Evolutionary conservation across 2,113 vertebrate genomes (phyloP).

Genomic region (mouse (Mus musculus)): DNA sequence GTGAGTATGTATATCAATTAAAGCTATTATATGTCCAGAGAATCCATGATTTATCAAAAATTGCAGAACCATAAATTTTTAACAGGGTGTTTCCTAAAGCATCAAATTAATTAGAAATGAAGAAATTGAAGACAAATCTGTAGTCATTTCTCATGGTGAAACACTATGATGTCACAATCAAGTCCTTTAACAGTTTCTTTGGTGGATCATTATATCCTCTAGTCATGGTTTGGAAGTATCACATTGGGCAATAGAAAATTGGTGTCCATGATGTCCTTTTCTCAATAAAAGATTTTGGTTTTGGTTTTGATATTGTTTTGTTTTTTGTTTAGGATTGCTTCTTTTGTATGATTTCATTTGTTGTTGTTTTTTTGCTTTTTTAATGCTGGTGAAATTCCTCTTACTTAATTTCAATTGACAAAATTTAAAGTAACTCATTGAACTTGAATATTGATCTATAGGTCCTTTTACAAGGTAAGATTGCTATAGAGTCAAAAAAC

Average conservation of each 20-base stretch:
- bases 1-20: not conserved
- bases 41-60: slow-evolving; percentile 31
- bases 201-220: slow-evolving; percentile 41
- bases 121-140: slow-evolving; percentile 21
- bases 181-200: not conserved
- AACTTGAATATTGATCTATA: not conserved
- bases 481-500: not conserved
- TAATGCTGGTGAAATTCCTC: not conserved
- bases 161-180: not conserved
- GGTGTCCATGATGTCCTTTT: not conserved
- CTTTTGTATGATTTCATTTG: too few relatives aligned
- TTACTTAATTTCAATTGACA: not conserved
- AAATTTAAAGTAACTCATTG: not conserved
- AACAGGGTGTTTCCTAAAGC: not conserved
- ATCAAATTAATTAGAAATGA: slow-evolving; percentile 48
- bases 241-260: not conserved
- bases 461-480: not conserved
- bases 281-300: not conserved
- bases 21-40: not conserved
- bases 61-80: not conserved
- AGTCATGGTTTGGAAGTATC: slow-evolving; percentile 16
- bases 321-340: too few relatives aligned
- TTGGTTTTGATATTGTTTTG: not conserved
- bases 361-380: not conserved
- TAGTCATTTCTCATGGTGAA: slow-evolving; percentile 2